These are phyloP conservation scores for Plectrocnemia conspersa DNA, from an alignment of 1,140 invertebrate species.

Conservation along the genomic window DNA sequence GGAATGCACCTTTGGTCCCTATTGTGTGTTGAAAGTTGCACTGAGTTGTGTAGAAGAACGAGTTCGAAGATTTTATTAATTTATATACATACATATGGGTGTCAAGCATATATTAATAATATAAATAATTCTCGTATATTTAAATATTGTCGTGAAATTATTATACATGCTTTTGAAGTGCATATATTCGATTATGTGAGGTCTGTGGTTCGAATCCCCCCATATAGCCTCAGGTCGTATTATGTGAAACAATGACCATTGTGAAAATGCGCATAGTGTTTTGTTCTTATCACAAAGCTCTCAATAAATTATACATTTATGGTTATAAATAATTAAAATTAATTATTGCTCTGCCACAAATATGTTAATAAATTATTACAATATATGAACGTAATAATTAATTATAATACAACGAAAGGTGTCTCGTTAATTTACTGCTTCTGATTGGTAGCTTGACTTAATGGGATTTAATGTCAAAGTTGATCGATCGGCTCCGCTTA, in stretches of 20 bases:
- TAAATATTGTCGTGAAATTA: not conserved
- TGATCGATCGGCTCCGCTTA: too few species aligned
- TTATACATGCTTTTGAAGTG: not conserved
- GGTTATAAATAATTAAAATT: not conserved
- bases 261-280: conserved; percentile 15
- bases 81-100: too few species aligned
- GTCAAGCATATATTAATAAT: conserved; percentile 4
- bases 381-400: too few species aligned
- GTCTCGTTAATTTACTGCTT: too few species aligned
- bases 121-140: not conserved
- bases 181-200: not conserved
- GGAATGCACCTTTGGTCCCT: conserved; percentile 18
- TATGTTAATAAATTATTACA: too few species aligned
- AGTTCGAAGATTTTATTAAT: too few species aligned
- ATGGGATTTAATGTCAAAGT: too few species aligned
- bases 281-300: not conserved
- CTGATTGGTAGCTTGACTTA: too few species aligned
- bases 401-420: too few species aligned
- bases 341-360: not conserved
- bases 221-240: conserved; percentile 14
- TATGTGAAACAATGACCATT: conserved; percentile 25
- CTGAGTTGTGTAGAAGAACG: too few species aligned
- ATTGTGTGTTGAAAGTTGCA: conserved; percentile 21
- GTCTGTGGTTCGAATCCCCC: conserved; percentile 8
- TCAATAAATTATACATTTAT: not conserved